A percentile compares a stretch with the other conserved stretches of the same genome.
Conservation (phyloP, 2,113 vertebrate genomes). For the Chascanopsetta lugubris region DNA sequence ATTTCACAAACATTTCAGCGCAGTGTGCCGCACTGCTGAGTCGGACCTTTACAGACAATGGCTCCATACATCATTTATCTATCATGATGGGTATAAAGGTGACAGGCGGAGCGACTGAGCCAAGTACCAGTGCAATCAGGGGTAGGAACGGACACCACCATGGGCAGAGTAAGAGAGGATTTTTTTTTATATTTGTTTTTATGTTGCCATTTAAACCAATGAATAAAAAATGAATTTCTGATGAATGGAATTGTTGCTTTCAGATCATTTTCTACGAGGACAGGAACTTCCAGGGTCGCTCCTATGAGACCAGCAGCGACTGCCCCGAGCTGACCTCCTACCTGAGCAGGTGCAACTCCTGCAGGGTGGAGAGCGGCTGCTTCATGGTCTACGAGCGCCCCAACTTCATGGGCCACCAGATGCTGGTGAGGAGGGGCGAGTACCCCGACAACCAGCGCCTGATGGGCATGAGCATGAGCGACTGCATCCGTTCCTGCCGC, state of each 20-base stretch:
- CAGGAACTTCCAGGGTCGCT: slow-evolving; percentile 73
- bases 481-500: slow-evolving; percentile 80
- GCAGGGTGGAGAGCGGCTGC: slow-evolving; percentile 72
- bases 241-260: not conserved
- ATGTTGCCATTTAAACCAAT: not conserved
- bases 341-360: slow-evolving; percentile 73
- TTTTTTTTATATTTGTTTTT: too few species aligned
- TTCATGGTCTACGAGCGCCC: slow-evolving; percentile 73
- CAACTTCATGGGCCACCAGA: slow-evolving; percentile 70
- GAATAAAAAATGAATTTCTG: not conserved
- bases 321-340: slow-evolving; percentile 69
- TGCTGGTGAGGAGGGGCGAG: slow-evolving; percentile 72
- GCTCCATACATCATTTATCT: slow-evolving; percentile 65
- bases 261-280: slow-evolving; percentile 78
- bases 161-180: slow-evolving; percentile 68
- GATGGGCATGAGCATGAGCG: slow-evolving; percentile 72
- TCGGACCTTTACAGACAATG: slow-evolving; percentile 70
- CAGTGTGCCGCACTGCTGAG: slow-evolving; percentile 65
- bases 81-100: slow-evolving; percentile 72
- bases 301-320: slow-evolving; percentile 72
- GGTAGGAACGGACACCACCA: slow-evolving; percentile 33
- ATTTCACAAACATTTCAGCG: slow-evolving; percentile 71
- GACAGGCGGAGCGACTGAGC: slow-evolving; percentile 15
- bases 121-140: slow-evolving; percentile 49
- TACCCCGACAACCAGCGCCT: slow-evolving; percentile 78